Conservation (phyloP, 2,888 invertebrate genomes). For the Hyles lineata region DNA sequence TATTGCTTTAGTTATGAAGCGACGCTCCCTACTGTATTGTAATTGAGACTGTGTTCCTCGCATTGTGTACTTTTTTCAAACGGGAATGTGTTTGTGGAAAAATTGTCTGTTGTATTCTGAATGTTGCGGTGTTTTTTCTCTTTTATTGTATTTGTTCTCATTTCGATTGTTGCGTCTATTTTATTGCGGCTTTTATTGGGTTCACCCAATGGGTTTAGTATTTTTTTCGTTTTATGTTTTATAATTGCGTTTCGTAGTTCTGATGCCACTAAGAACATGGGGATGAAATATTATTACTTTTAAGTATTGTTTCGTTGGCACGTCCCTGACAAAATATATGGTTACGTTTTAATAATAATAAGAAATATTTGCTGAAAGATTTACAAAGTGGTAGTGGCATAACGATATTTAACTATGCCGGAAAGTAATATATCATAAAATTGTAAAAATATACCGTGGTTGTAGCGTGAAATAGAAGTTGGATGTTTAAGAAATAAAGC, state of each 20-base stretch:
- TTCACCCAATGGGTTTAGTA: background rate
- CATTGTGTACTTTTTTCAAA: conserved; percentile 27
- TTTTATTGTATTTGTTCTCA: conserved; percentile 12
- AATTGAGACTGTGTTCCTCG: conserved; percentile 45
- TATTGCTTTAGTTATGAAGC: conserved; percentile 45
- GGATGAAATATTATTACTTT: background rate
- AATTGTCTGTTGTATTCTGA: conserved; percentile 22
- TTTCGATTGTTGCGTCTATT: conserved; percentile 17
- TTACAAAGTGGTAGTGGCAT: too few relatives aligned
- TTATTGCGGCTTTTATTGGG: conserved; percentile 13
- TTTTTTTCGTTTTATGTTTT: background rate
- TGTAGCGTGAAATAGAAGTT: too few relatives aligned
- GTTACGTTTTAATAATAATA: too few relatives aligned
- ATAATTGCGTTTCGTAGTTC: background rate
- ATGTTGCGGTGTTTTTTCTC: conserved; percentile 10
- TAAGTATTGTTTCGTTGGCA: background rate
- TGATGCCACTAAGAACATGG: too few relatives aligned
- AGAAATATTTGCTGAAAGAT: too few relatives aligned
- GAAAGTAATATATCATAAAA: too few relatives aligned
- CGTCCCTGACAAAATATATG: too few relatives aligned
- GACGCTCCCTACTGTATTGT: conserved; percentile 35
- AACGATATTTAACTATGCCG: too few relatives aligned
- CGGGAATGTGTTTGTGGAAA: conserved; percentile 24
- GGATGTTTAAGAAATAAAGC: too few relatives aligned
- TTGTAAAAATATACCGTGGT: too few relatives aligned